These are phyloP conservation scores for Drosophila koepferae DNA, from an alignment of 2,888 invertebrate species.

Conservation along the genomic window DNA sequence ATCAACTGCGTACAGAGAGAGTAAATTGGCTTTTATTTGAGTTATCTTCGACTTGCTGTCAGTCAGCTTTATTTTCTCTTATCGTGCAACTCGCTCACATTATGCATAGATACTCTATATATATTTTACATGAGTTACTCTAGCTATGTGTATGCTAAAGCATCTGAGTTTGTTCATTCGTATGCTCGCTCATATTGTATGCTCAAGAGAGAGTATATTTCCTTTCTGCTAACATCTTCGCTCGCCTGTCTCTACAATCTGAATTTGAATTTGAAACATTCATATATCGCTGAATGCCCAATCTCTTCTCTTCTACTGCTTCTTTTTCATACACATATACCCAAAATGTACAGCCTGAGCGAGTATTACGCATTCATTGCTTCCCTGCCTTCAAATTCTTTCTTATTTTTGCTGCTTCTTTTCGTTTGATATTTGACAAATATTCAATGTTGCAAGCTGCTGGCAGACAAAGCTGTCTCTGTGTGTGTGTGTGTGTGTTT, in stretches of 20 bases:
- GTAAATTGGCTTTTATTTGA: not conserved
- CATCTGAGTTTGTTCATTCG: not conserved
- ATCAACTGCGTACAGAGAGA: not conserved
- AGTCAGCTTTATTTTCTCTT: too few species aligned
- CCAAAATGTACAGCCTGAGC: not conserved
- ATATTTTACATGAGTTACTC: too few species aligned
- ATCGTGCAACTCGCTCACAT: too few species aligned
- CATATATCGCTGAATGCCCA: too few species aligned
- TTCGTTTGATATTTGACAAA: conserved; percentile 62
- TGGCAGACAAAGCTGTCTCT: conserved; percentile 1
- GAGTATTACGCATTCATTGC: not conserved
- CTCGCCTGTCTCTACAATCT: too few species aligned
- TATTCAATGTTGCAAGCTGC: conserved; percentile 58
- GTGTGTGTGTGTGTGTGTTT: conserved; percentile 5
- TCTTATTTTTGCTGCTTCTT: conserved; percentile 23
- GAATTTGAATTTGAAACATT: too few species aligned
- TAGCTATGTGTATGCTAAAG: not conserved
- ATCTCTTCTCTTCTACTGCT: not conserved
- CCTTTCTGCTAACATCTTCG: too few species aligned
- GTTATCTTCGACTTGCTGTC: too few species aligned
- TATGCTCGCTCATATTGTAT: not conserved
- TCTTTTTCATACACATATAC: not conserved
- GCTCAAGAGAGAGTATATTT: not conserved
- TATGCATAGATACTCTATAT: too few species aligned
- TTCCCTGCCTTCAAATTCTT: too few species aligned